These are phyloP conservation scores for Leptinotarsa undecemlineata DNA, from an alignment of 1,140 invertebrate genomes.

Conservation along the genomic window DNA sequence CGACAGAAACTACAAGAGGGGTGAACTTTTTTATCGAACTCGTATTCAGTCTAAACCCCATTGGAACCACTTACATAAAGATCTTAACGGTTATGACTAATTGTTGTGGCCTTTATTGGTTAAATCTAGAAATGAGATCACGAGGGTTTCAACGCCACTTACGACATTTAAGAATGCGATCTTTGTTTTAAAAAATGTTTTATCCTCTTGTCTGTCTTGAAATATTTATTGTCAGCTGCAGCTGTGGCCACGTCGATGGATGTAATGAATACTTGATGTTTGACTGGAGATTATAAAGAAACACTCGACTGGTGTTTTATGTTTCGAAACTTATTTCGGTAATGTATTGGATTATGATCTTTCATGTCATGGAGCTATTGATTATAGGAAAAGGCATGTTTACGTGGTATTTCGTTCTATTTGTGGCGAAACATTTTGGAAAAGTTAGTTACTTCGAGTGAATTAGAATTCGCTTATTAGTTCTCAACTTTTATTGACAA, in stretches of 20 bases:
- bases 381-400: too few species aligned
- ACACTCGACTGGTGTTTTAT: constrained; percentile 6
- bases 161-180: constrained; percentile 25
- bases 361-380: too few species aligned
- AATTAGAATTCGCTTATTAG: too few species aligned
- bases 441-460: too few species aligned
- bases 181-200: constrained; percentile 37
- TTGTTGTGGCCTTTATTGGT: constrained; percentile 12
- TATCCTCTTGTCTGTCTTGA: constrained; percentile 38
- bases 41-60: neutral
- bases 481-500: too few species aligned
- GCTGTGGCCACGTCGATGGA: constrained; percentile 18
- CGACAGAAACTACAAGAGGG: neutral
- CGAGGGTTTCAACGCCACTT: constrained; percentile 8
- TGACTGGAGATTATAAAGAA: constrained; percentile 11
- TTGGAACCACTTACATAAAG: constrained; percentile 10
- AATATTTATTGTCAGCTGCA: constrained; percentile 40
- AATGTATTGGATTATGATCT: too few species aligned
- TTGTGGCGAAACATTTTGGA: too few species aligned
- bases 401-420: too few species aligned
- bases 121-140: constrained; percentile 20
- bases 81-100: constrained; percentile 20
- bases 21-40: constrained; percentile 19
- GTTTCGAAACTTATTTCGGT: neutral
- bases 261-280: constrained; percentile 16